A percentile compares a stretch with the other conserved stretches of the same genome.
Conservation (phyloP, 2,113 vertebrate genomes). For the Zosterops hypoxanthus region DNA sequence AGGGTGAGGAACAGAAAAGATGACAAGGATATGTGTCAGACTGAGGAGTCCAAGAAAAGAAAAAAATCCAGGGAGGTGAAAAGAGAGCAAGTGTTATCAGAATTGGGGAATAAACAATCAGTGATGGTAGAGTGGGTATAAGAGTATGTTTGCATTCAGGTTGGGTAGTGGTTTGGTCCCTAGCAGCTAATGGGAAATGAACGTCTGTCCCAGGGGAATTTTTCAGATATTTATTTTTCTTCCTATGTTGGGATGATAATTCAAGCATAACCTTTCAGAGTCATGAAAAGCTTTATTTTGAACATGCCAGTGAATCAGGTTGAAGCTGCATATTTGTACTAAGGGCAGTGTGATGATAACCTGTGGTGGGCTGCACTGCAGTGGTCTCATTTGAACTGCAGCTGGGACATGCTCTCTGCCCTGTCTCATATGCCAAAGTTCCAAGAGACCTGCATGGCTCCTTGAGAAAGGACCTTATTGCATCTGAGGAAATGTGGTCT, state of each 20-base stretch:
- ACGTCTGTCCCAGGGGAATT: neutral
- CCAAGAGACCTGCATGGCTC: neutral
- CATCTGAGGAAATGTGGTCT: neutral
- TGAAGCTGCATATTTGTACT: neutral
- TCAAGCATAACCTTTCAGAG: neutral
- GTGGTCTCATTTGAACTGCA: neutral
- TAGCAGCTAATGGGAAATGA: neutral
- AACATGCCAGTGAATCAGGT: neutral
- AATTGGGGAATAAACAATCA: neutral
- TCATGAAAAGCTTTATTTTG: neutral
- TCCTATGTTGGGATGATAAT: neutral
- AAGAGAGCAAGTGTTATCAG: neutral
- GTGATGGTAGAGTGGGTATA: neutral
- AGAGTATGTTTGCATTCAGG: neutral
- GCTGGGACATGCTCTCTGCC: neutral
- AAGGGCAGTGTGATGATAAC: neutral
- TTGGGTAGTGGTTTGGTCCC: neutral
- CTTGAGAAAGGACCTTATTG: neutral
- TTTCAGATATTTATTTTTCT: neutral
- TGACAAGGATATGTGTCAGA: neutral
- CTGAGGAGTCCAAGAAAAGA: neutral
- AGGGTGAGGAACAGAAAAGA: neutral
- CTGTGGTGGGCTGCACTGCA: neutral
- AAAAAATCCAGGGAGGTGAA: neutral
- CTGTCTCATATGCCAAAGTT: neutral